Conservation (phyloP, 2,888 invertebrate species). For the Oegoconia quadripuncta region DNA sequence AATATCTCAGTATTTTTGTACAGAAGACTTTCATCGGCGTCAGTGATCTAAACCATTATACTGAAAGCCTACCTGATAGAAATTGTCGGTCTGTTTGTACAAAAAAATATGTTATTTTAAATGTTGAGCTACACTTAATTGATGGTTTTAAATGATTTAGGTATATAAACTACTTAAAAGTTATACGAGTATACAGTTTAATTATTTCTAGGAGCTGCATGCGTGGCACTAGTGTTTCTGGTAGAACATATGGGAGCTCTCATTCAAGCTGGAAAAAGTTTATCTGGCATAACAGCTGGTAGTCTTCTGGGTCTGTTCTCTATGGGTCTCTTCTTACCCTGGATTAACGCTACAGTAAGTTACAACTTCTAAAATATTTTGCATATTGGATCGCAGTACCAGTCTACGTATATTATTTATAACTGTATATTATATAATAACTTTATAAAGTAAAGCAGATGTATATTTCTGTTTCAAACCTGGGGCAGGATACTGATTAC, state of each 20-base stretch:
- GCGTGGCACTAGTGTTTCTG: conserved; percentile 83
- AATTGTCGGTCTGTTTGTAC: too few species aligned
- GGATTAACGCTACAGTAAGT: conserved; percentile 82
- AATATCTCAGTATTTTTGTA: too few species aligned
- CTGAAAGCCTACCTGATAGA: too few species aligned
- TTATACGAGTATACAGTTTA: neutral
- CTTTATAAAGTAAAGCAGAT: neutral
- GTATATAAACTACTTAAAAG: neutral
- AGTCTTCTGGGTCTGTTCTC: conserved; percentile 84
- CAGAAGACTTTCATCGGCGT: too few species aligned
- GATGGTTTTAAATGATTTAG: neutral
- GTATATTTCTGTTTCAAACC: neutral
- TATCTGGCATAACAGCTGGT: conserved; percentile 85
- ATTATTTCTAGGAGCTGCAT: conserved; percentile 66
- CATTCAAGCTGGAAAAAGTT: conserved; percentile 84
- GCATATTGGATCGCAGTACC: conserved; percentile 1
- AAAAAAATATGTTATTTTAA: neutral
- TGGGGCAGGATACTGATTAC: too few species aligned
- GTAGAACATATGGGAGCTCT: conserved; percentile 85
- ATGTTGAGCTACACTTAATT: neutral
- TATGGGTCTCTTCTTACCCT: conserved; percentile 84
- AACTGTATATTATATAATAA: neutral
- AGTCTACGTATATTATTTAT: conserved; percentile 2
- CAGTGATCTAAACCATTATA: too few species aligned
- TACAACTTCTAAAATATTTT: too few species aligned